Conservation (phyloP, 1,140 invertebrate genomes). For the Rhopalosiphum maidis region DNA sequence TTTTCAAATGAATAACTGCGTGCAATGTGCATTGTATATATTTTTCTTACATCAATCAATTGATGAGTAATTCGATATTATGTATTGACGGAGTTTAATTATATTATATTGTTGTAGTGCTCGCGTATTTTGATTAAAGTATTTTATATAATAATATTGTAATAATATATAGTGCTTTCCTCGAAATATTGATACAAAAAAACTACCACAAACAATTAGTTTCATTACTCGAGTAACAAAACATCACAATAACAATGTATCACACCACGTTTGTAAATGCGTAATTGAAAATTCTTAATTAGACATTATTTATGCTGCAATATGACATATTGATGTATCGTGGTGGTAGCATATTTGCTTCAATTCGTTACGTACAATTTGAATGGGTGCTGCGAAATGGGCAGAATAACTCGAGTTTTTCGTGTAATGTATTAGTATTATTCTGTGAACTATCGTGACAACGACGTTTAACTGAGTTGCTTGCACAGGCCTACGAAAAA, state of each 20-base stretch:
- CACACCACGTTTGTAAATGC: background rate
- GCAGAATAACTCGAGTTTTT: background rate
- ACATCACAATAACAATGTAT: no score
- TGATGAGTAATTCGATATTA: no score
- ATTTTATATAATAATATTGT: no score
- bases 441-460: background rate
- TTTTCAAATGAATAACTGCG: background rate
- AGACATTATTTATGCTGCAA: background rate
- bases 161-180: no score
- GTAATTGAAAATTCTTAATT: background rate
- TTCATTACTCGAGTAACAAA: no score
- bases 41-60: background rate
- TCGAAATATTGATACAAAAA: no score
- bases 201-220: no score
- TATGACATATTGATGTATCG: background rate
- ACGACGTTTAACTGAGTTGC: background rate
- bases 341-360: background rate
- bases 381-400: background rate
- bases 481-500: background rate
- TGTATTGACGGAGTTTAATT: no score
- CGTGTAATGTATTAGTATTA: background rate
- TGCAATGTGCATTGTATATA: background rate
- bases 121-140: no score
- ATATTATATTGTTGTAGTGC: no score
- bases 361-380: background rate